Base-by-base conservation (phyloP, 2,113 vertebrate species). In the Plotosus lineatus region DNA sequence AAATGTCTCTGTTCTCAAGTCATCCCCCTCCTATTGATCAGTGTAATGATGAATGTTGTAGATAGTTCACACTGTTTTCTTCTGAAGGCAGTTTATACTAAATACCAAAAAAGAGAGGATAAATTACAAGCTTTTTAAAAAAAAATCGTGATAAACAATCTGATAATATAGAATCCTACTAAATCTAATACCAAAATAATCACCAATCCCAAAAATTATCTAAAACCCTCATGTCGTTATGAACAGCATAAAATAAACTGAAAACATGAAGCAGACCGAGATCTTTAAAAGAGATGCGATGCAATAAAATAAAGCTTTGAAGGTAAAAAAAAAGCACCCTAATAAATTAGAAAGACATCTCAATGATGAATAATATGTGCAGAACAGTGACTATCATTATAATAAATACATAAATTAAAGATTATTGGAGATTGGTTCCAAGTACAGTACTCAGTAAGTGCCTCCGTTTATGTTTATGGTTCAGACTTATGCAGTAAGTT, bases 321-420 rank as follows among this genome's bases (percentile, higher is more conserved):
- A 78, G 76, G 76, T 82, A 77, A 53, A 79, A 75, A 69, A 79
- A 75, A 55, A n/a, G n/a, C 38, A 58, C 75, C 48, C 55, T 65
- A 65, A 33, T 21, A 48, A 69, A 82, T 40, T 23, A 40, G n/a
- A 84, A 78, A 81, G 74, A 65, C 46, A 36, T 55, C 46, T 75
- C 48, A 73, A 38, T 26, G 23, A 21, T 53, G 21, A 76, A 77
- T 51, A 80, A 63, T 71, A 72, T 50, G 17, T 21, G 17, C 12
- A 53, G 36, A 42, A 21, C n/a, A 82, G 58, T 12, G 44, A 38
- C 10, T 53, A 60, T 48, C 14, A 6, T 10, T 48, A 19, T 51
- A 3, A 78, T 26, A 48, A 26, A 6, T 28, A 38, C 23, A 33
- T 40, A 48, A 68, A 60, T 26, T 31, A 23, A 76, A 58, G 14